Evolutionary conservation across 2,888 invertebrate species (phyloP).

Genomic region (Drosophila mulleri): DNA sequence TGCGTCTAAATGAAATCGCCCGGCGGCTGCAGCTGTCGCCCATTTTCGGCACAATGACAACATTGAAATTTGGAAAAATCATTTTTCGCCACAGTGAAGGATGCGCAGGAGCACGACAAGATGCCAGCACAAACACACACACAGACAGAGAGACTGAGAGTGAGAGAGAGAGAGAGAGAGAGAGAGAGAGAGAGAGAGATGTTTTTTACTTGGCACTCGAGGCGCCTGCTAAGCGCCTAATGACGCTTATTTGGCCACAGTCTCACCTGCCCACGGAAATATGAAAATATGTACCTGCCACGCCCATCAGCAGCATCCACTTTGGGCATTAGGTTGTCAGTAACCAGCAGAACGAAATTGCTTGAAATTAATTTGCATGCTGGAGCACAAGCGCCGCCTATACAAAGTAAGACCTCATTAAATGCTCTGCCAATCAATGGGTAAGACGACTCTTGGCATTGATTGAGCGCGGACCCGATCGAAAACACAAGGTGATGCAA

Average conservation of each 20-base stretch:
- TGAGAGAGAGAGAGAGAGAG: neutral
- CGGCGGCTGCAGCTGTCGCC: conserved; percentile 61
- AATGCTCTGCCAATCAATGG: conserved; percentile 18
- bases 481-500: neutral
- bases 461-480: neutral
- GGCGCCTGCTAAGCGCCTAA: conserved; percentile 71
- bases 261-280: conserved; percentile 27
- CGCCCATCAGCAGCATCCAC: conserved; percentile 23
- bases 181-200: neutral
- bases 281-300: conserved; percentile 18
- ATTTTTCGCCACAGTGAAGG: conserved; percentile 34
- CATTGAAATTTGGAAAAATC: conserved; percentile 56
- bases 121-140: conserved; percentile 20
- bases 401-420: conserved; percentile 22
- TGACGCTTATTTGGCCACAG: conserved; percentile 72
- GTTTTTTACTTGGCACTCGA: conserved; percentile 41
- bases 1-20: conserved; percentile 53
- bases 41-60: conserved; percentile 47
- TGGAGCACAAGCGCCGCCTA: conserved; percentile 32
- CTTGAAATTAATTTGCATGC: conserved; percentile 72
- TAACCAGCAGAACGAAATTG: conserved; percentile 61
- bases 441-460: neutral
- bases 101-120: conserved; percentile 16
- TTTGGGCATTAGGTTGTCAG: conserved; percentile 62
- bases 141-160: neutral